A percentile compares a stretch with the other conserved stretches of the same genome.
Evolutionary conservation across 1,140 invertebrate genomes (phyloP).

Genomic region (Luehdorfia chinensis): DNA sequence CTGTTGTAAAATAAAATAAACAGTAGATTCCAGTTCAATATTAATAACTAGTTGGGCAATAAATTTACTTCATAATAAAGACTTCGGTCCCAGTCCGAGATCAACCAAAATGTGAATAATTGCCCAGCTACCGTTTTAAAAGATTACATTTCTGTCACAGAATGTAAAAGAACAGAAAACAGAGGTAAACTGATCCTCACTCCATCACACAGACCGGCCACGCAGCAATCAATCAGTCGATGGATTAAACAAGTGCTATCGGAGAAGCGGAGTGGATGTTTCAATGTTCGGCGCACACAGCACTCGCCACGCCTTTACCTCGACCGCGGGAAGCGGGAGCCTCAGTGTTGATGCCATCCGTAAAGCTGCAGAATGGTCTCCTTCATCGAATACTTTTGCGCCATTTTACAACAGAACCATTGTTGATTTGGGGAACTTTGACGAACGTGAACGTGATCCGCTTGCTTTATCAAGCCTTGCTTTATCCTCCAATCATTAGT

Average conservation of each 20-base stretch:
- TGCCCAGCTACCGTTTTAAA: slow-evolving; percentile 24
- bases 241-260: slow-evolving; percentile 32
- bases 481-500: slow-evolving; percentile 1
- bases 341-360: slow-evolving; percentile 30
- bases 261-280: slow-evolving; percentile 35
- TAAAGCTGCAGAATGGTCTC: slow-evolving; percentile 43
- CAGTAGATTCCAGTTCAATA: too few relatives aligned
- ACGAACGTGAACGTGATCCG: too few relatives aligned
- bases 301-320: slow-evolving; percentile 46
- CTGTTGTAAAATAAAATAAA: too few relatives aligned
- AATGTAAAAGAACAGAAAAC: slow-evolving; percentile 18
- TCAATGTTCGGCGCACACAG: slow-evolving; percentile 34
- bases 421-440: slow-evolving; percentile 18
- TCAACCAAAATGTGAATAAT: too few relatives aligned
- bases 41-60: too few relatives aligned
- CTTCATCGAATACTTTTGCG: slow-evolving; percentile 28
- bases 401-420: slow-evolving; percentile 36
- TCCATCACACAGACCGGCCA: slow-evolving; percentile 18
- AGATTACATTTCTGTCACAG: slow-evolving; percentile 25
- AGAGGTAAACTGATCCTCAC: slow-evolving; percentile 23
- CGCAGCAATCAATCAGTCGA: slow-evolving; percentile 25
- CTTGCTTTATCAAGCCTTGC: too few relatives aligned
- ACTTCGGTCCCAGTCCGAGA: too few relatives aligned
- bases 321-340: slow-evolving; percentile 30
- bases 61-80: too few relatives aligned